Conservation (phyloP, 2,888 invertebrate species). For the Diaperis boleti region DNA sequence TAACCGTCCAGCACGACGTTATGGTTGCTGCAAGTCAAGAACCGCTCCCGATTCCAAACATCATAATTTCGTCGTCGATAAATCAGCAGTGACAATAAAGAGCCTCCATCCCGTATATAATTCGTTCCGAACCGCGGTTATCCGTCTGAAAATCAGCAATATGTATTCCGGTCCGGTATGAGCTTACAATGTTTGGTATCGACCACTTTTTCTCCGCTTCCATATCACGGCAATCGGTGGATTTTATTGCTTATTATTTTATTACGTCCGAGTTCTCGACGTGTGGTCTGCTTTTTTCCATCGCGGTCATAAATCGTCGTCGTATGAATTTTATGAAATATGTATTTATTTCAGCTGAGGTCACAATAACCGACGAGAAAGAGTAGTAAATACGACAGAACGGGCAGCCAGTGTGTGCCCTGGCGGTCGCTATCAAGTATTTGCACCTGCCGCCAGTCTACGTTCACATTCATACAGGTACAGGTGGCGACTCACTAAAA, state of each 20-base stretch:
- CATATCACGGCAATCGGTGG: constrained; percentile 50
- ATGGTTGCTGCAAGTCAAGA: constrained; percentile 1
- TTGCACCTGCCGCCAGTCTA: constrained; percentile 54
- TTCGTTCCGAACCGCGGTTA: not conserved
- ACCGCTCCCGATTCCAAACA: constrained; percentile 10
- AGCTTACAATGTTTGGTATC: constrained; percentile 42
- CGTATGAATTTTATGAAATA: constrained; percentile 20
- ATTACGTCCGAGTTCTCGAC: constrained; percentile 51
- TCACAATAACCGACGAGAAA: constrained; percentile 19
- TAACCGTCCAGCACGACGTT: constrained; percentile 2
- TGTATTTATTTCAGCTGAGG: constrained; percentile 22
- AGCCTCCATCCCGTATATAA: constrained; percentile 32
- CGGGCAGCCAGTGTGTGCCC: too few species aligned
- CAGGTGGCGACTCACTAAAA: constrained; percentile 51
- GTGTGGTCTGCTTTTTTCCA: constrained; percentile 52
- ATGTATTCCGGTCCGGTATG: constrained; percentile 36
- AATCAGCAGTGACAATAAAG: constrained; percentile 38
- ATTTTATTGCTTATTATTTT: constrained; percentile 58
- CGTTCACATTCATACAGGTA: constrained; percentile 57
- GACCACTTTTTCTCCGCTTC: constrained; percentile 40
- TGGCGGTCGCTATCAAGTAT: constrained; percentile 43
- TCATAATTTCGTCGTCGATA: constrained; percentile 35
- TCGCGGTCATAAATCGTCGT: constrained; percentile 24
- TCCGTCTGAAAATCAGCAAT: constrained; percentile 29
- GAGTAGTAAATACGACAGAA: constrained; percentile 35